A percentile compares a stretch with the other conserved stretches of the same genome.
Evolutionary conservation across 2,797 vertebrate genomes (phyloP).

Genomic region (Bradypodion ventrale): DNA sequence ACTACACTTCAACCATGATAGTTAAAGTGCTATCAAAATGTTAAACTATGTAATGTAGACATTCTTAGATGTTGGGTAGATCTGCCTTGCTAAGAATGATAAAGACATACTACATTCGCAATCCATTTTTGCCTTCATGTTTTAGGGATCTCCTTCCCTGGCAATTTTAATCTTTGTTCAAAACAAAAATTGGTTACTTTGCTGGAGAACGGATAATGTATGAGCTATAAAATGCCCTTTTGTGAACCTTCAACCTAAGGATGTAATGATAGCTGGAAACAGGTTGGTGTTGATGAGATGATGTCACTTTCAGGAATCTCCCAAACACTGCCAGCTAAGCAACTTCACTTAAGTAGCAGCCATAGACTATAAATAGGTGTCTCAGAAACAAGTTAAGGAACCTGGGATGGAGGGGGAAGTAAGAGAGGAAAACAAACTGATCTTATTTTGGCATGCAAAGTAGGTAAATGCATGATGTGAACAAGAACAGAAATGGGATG

Average conservation of each 20-base stretch:
- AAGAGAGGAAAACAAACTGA: neutral
- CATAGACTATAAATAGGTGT: slow-evolving; percentile 70
- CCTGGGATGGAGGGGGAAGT: neutral
- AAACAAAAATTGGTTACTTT: neutral
- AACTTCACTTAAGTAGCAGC: slow-evolving; percentile 57
- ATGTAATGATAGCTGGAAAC: slow-evolving; percentile 49
- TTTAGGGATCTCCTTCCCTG: neutral
- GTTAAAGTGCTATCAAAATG: no score
- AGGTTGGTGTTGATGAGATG: slow-evolving; percentile 61
- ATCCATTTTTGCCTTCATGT: neutral
- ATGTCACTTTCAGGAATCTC: slow-evolving; percentile 74
- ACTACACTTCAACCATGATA: no score
- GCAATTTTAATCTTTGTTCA: neutral
- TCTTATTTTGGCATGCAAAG: neutral
- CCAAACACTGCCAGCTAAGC: slow-evolving; percentile 66
- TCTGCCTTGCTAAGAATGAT: no score
- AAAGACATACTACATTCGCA: neutral
- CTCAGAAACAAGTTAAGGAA: slow-evolving; percentile 57
- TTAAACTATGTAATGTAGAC: no score
- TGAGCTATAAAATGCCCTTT: slow-evolving; percentile 42
- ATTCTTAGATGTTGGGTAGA: no score
- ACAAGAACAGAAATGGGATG: neutral
- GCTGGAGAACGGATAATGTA: neutral
- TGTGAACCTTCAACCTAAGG: slow-evolving; percentile 48
- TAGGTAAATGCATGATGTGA: neutral